Percentiles rank a stretch among this genome's conserved stretches.
These are phyloP conservation scores for Erythrocercus mccallii DNA, from an alignment of 2,113 vertebrate genomes.

Conservation along the genomic window DNA sequence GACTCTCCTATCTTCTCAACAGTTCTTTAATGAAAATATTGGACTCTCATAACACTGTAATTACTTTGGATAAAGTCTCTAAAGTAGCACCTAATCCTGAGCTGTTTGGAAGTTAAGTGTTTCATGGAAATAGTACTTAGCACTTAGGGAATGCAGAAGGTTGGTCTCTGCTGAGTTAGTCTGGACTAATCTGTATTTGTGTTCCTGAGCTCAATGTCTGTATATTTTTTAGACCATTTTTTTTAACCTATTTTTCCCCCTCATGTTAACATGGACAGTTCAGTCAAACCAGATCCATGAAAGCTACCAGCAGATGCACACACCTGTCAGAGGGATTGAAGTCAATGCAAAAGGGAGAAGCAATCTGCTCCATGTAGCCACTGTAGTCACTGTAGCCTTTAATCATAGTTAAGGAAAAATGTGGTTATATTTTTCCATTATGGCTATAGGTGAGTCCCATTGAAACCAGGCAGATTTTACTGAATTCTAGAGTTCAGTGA, in stretches of 20 bases:
- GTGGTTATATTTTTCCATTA: background rate
- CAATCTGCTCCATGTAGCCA: background rate
- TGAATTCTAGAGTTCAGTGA: background rate
- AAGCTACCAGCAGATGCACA: background rate
- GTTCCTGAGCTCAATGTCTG: background rate
- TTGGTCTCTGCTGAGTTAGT: background rate
- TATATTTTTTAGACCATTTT: too few relatives aligned
- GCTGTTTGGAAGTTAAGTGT: background rate
- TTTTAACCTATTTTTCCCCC: fast-evolving
- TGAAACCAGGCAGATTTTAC: background rate
- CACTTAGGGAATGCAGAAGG: background rate
- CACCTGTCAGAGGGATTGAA: background rate
- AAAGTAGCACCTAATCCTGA: background rate
- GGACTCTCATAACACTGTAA: background rate
- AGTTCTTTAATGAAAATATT: background rate
- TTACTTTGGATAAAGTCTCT: background rate
- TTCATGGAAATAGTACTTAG: background rate
- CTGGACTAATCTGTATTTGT: background rate
- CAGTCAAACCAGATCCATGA: background rate
- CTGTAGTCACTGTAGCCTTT: background rate
- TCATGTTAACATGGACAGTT: background rate
- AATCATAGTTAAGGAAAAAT: background rate
- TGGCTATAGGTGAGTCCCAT: background rate
- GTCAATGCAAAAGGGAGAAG: background rate
- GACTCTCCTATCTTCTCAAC: background rate